Conservation (phyloP, 2,797 vertebrate genomes). For the Oryzias dopingdopingensis region DNA sequence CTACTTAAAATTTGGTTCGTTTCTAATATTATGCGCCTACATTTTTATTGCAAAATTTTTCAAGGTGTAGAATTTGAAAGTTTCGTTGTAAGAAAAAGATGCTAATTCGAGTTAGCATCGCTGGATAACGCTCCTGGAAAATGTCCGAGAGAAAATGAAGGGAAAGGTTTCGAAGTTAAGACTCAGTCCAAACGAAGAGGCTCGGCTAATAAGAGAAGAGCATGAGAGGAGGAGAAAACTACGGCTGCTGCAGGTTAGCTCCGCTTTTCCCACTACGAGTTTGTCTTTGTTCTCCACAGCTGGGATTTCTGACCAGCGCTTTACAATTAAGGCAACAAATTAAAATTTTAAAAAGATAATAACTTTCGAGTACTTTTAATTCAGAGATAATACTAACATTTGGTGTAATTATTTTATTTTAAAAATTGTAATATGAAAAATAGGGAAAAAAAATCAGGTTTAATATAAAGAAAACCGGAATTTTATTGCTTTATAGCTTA, state of each 20-base stretch:
- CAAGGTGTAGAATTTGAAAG: fast-evolving
- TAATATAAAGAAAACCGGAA: too few species aligned
- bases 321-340: neutral
- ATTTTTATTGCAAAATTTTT: too few species aligned
- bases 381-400: too few species aligned
- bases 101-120: constrained; percentile 5
- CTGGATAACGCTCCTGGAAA: constrained; percentile 9
- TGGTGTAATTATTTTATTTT: too few species aligned
- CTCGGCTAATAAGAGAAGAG: constrained; percentile 85
- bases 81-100: neutral
- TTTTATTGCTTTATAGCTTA: too few species aligned
- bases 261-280: too few species aligned
- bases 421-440: too few species aligned
- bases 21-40: too few species aligned
- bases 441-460: too few species aligned
- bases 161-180: constrained; percentile 76
- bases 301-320: neutral
- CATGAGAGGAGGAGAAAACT: constrained; percentile 87
- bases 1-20: fast-evolving
- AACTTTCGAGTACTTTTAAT: too few species aligned
- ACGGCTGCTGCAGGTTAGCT: constrained; percentile 86
- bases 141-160: constrained; percentile 76
- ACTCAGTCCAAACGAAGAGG: constrained; percentile 93
- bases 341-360: too few species aligned
- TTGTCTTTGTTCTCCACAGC: neutral